Percentiles rank a stretch among this genome's conserved stretches.
phyloP scores from a whole-genome alignment of 2,888 invertebrate species.

The Fragum fragum region DNA sequence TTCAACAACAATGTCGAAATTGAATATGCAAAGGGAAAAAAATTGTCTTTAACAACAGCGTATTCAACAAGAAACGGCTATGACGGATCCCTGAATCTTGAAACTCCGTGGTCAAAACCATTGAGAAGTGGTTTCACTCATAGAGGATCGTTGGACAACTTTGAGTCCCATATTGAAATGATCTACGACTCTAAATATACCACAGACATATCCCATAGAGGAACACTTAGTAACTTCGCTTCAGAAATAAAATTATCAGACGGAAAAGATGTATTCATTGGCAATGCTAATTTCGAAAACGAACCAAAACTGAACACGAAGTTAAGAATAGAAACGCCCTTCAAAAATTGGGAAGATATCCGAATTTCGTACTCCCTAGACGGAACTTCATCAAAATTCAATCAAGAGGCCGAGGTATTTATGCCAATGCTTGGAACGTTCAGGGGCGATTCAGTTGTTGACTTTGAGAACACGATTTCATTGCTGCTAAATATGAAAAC shows the following conservation, averaged over 20 bases:
- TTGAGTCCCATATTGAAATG: constrained; percentile 40
- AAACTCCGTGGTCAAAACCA: constrained; percentile 37
- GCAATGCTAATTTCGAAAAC: constrained; percentile 30
- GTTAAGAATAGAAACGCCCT: constrained; percentile 43
- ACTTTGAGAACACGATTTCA: constrained; percentile 14
- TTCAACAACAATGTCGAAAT: constrained; percentile 41
- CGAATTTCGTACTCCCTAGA: constrained; percentile 42
- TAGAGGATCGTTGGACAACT: constrained; percentile 29
- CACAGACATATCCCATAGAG: constrained; percentile 42
- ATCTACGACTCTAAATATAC: constrained; percentile 31
- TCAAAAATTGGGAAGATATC: constrained; percentile 19
- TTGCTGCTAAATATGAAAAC: constrained; percentile 32
- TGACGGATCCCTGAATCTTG: constrained; percentile 33
- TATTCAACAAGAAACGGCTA: constrained; percentile 36
- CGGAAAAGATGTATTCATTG: constrained; percentile 19
- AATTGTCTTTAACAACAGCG: constrained; percentile 31
- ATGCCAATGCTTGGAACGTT: constrained; percentile 28
- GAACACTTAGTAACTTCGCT: constrained; percentile 15
- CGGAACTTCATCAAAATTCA: constrained; percentile 35
- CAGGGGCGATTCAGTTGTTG: constrained; percentile 19
- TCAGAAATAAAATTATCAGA: constrained; percentile 29
- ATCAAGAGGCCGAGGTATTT: constrained; percentile 41
- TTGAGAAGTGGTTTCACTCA: constrained; percentile 35
- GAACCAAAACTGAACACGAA: constrained; percentile 32
- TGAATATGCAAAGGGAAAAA: constrained; percentile 41